Percentiles rank a stretch among this genome's conserved stretches.
Conservation (phyloP, 2,113 vertebrate genomes). For the Dissostichus mawsoni region DNA sequence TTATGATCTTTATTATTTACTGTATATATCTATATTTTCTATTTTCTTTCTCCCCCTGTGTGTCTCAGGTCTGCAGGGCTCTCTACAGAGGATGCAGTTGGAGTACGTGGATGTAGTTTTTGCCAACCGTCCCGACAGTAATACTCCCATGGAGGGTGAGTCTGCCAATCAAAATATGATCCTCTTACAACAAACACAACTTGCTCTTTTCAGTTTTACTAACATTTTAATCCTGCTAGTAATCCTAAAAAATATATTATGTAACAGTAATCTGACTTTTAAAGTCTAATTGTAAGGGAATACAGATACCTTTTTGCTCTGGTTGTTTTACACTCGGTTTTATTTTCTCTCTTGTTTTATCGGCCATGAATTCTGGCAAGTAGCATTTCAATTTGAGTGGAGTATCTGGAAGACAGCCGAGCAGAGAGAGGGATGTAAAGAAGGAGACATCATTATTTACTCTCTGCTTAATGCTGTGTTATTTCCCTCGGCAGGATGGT, state of each 20-base stretch:
- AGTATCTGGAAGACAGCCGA: conserved; percentile 28
- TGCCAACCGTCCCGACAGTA: conserved; percentile 95
- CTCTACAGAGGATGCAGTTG: conserved; percentile 95
- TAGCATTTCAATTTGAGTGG: conserved; percentile 41
- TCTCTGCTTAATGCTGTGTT: conserved; percentile 33
- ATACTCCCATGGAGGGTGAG: conserved; percentile 99
- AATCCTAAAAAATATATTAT: no score
- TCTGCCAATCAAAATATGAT: conserved; percentile 32
- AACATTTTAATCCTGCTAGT: no score
- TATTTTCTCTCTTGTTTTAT: background rate
- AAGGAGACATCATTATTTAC: conserved; percentile 16
- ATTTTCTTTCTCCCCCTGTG: background rate
- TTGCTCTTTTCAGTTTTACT: no score
- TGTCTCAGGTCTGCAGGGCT: conserved; percentile 92
- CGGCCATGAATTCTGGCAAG: conserved; percentile 32
- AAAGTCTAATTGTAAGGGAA: no score
- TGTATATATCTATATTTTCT: no score
- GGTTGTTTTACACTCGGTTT: conserved; percentile 17
- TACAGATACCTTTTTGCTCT: no score
- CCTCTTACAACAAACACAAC: no score
- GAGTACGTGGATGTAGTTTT: conserved; percentile 99
- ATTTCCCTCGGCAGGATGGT: conserved; percentile 60
- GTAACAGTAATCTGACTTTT: no score
- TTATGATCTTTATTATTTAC: background rate
- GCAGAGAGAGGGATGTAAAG: conserved; percentile 25